Conservation (phyloP, 1,140 invertebrate genomes). For the Phenacoccus solenopsis region DNA sequence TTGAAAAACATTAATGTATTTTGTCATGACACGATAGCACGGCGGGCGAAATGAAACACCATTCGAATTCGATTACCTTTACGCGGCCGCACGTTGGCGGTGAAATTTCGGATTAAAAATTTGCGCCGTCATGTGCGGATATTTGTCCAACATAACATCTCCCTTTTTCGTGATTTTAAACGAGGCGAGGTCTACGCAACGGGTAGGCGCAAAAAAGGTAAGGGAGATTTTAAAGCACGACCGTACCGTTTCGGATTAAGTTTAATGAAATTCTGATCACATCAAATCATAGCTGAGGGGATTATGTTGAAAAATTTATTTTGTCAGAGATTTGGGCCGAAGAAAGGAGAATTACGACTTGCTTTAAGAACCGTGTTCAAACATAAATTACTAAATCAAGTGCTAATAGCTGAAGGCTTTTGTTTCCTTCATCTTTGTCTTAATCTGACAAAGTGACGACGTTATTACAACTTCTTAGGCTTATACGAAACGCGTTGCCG, state of each 20-base stretch:
- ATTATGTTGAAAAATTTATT: conserved; percentile 14
- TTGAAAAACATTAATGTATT: too few relatives aligned
- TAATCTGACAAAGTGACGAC: background rate
- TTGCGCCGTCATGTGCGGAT: background rate
- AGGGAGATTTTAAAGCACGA: background rate
- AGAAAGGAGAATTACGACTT: conserved; percentile 15
- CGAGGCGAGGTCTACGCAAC: background rate
- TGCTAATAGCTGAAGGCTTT: conserved; percentile 16
- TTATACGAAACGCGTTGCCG: background rate
- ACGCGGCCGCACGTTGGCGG: background rate
- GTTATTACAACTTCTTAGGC: background rate
- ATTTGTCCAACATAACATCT: background rate
- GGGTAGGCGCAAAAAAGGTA: background rate
- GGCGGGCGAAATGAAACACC: too few relatives aligned
- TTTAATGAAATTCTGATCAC: conserved; percentile 18
- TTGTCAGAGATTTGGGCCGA: conserved; percentile 9
- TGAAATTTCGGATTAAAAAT: background rate
- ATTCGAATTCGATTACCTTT: background rate
- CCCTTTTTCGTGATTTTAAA: background rate
- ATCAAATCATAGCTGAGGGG: conserved; percentile 13
- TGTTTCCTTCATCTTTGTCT: conserved; percentile 5
- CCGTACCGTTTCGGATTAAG: conserved; percentile 9
- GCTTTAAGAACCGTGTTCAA: conserved; percentile 10
- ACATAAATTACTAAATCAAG: conserved; percentile 17
- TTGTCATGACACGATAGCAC: too few relatives aligned